Evolutionary conservation across 2,888 invertebrate species (phyloP), one percentile per base, ranked within the genome.

Genomic region (Osmoderma eremita): DNA sequence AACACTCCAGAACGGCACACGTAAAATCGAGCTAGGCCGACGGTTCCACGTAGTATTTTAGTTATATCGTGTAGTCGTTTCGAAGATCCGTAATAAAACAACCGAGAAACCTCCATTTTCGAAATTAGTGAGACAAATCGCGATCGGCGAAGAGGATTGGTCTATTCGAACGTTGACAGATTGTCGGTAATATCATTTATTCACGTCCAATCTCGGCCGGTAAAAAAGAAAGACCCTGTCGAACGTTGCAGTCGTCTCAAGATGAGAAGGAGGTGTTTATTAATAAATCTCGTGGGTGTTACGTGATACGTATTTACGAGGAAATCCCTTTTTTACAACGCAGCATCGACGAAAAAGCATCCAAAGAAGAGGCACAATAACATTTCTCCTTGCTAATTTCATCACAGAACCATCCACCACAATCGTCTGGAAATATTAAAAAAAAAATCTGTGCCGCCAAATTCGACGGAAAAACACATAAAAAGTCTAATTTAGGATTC

Each of bases 111-210:
- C 30, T 6, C 30, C 30, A 30, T 30, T 30, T 30, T 30, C 30
- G 30, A 30, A 30, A 30, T 30, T 30, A 30, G 30, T 10, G 30
- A 8, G 30, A 30, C 30, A 30, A 30, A 75, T 75, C 75, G 75
- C 75, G 74, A 76, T 72, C 30, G 30, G 6, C 30, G 10, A 30
- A 30, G 30, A 30, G 30, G 75, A 76, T 73, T 72, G 71, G 73
- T 18, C 17, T n/a, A 61, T 61, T 30, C 30, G 24, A 41, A 41
- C 13, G 17, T 20, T 12, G 48, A 48, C 20, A 20, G 10, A 8
- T 48, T 48, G 20, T 48, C 20, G 48, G 20, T 12, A 48, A 20
- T 48, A 17, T 42, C 20, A 30, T 30, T 48, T 18, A 20, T 48
- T 48, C 48, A 20, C 48, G 20, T 48, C 48, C 20, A 3, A 41